phyloP scores from a whole-genome alignment of 2,797 vertebrate genomes.

The Crotalus adamanteus region DNA sequence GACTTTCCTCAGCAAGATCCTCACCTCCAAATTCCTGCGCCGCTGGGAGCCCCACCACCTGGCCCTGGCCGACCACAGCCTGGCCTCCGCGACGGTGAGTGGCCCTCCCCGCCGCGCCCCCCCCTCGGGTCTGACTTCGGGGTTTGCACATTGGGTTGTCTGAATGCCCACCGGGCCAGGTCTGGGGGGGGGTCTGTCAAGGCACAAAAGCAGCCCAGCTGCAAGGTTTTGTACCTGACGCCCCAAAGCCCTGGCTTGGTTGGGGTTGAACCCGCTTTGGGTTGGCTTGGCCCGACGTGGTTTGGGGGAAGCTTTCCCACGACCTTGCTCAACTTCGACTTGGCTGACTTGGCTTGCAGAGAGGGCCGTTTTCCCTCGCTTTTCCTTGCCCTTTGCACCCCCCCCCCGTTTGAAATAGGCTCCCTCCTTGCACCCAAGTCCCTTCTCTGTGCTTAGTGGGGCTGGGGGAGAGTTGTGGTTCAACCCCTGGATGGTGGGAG shows the following conservation, averaged over 20 bases:
- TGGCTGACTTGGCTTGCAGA: not conserved
- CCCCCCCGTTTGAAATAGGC: not conserved
- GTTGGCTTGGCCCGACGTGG: not conserved
- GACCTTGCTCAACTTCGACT: too few relatives aligned
- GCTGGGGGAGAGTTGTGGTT: not conserved
- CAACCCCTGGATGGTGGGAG: not conserved
- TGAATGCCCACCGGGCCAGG: too few relatives aligned
- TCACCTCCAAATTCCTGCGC: constrained; percentile 95
- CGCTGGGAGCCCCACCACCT: constrained; percentile 98
- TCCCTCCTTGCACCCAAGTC: not conserved
- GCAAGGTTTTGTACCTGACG: not conserved
- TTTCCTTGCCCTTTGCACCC: not conserved
- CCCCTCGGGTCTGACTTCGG: not conserved
- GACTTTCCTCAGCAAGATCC: constrained; percentile 98
- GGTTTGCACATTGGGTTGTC: not conserved
- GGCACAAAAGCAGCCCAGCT: not conserved
- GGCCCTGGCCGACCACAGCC: constrained; percentile 89
- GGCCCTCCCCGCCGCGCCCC: accelerated
- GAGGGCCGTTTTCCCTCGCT: accelerated
- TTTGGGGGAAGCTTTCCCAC: not conserved
- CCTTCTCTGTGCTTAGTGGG: not conserved
- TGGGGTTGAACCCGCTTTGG: not conserved
- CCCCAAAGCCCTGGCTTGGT: not conserved
- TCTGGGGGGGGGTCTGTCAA: not conserved
- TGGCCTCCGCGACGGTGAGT: constrained; percentile 94